A percentile compares a stretch with the other conserved stretches of the same genome.
These are phyloP conservation scores for Dryococelus australis DNA, from an alignment of 2,888 invertebrate species.

Conservation along the genomic window DNA sequence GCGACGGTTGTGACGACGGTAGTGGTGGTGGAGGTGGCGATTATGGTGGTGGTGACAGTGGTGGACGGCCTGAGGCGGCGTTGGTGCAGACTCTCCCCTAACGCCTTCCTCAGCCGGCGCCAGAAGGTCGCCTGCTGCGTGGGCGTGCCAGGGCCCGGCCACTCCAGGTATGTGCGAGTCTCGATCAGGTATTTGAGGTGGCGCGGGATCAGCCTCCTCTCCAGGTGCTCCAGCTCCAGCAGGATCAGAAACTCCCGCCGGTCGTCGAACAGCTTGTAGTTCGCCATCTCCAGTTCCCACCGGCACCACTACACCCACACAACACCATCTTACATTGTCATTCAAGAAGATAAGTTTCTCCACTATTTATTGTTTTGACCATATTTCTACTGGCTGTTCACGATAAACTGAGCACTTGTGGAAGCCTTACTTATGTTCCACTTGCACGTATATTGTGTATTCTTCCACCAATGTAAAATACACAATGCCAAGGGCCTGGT, in stretches of 20 bases:
- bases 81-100: conserved; percentile 28
- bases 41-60: not conserved
- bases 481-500: too few species aligned
- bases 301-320: conserved; percentile 33
- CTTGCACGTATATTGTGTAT: too few species aligned
- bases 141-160: conserved; percentile 25
- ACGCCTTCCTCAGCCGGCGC: conserved; percentile 28
- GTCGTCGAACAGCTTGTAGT: conserved; percentile 39
- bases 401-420: too few species aligned
- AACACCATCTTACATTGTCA: not conserved
- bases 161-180: conserved; percentile 48
- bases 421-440: too few species aligned
- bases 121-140: conserved; percentile 19
- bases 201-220: conserved; percentile 46
- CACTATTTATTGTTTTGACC: too few species aligned
- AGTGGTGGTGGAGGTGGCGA: not conserved
- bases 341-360: not conserved
- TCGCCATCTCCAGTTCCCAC: conserved; percentile 42
- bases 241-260: conserved; percentile 40
- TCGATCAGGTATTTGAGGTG: conserved; percentile 56
- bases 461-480: too few species aligned
- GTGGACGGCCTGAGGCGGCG: not conserved
- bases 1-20: not conserved
- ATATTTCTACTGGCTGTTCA: too few species aligned
- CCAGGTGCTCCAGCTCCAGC: conserved; percentile 39